Evolutionary conservation across 2,888 invertebrate species (phyloP), one percentile per base, ranked within the genome.

Genomic region (Coelogynopora nodosa): DNA sequence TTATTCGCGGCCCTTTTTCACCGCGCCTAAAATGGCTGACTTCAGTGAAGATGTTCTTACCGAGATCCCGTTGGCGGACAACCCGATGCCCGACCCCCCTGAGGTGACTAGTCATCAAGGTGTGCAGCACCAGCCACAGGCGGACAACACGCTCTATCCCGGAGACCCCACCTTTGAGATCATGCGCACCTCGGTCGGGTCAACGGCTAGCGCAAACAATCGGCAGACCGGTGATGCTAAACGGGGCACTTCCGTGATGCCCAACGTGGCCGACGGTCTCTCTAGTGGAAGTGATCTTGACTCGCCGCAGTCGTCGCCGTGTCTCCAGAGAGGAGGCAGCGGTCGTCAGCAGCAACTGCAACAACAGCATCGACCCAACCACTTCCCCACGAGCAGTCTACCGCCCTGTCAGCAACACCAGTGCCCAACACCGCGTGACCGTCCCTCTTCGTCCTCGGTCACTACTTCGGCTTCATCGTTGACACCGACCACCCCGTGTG

Each of bases 181-280:
- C 74, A 74, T 74, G 74, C 74, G 74, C 74, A 74, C 74, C 18
- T 74, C 74, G 5, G 23, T 23, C 74, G 23, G 74, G 2, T 74
- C 74, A 2, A 26, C 27, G 2, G 23, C 74, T 23, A 2, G 74
- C 18, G 49, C 18, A 5, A 49, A 49, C 49, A 49, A 49, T 18
- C 49, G 18, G 18, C 49, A 49, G 49, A 5, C 5, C 18, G 5
- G 49, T 10, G 49, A 49, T 10, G 5, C 49, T 49, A 18, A 10
- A 49, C 49, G 5, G 18, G 5, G 2, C 27, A n/a, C 74, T 2
- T 23, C 23, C 23, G 74, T 74, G 74, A 74, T 74, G 74, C 74
- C 74, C 74, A 74, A 74, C 74, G 74, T 74, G 74, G 74, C 74
- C 74, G 74, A 74, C 27, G 74, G 74, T n/a, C 23, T 74, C 2